phyloP scores from a whole-genome alignment of 2,797 vertebrate genomes.

The Muraenolepis orangiensis region DNA sequence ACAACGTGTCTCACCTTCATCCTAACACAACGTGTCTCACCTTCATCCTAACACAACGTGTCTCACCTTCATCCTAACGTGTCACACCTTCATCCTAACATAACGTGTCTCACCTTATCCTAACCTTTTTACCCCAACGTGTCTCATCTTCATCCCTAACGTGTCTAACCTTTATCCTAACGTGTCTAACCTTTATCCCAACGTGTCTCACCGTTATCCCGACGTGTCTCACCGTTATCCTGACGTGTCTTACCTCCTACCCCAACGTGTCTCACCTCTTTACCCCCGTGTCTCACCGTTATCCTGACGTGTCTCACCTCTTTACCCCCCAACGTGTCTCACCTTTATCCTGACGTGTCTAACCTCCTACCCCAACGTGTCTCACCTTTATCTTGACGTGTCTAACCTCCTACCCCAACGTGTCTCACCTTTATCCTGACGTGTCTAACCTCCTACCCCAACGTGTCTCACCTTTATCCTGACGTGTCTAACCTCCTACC shows the following conservation, averaged over 20 bases:
- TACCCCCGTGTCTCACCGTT: background rate
- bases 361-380: background rate
- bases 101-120: background rate
- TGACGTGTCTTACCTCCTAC: background rate
- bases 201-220: constrained; percentile 38
- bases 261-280: background rate
- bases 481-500: no score
- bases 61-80: background rate
- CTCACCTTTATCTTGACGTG: no score
- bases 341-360: background rate
- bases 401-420: background rate
- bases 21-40: background rate
- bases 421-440: background rate
- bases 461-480: no score
- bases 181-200: constrained; percentile 82
- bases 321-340: background rate
- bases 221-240: background rate
- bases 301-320: background rate
- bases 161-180: background rate
- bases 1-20: background rate
- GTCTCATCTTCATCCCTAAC: no score
- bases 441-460: no score
- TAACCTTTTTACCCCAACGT: background rate
- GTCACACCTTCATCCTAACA: background rate
- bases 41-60: background rate